Evolutionary conservation across 2,113 vertebrate species (phyloP), one percentile per base, ranked within the genome.

Genomic region (Dryoscopus gambensis): DNA sequence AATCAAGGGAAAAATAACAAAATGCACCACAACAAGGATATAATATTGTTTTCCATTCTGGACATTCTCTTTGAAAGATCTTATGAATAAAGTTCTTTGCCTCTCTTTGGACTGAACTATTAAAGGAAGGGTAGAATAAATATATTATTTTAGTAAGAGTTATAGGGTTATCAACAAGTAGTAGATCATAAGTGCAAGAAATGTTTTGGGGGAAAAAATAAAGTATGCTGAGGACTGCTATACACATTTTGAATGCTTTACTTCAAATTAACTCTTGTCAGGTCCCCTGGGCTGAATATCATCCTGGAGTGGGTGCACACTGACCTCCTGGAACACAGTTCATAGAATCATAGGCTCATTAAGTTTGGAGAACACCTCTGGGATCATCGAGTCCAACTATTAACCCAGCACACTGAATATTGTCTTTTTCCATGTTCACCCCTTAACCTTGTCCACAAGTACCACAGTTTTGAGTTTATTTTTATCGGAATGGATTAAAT

Each of bases 351-450:
- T 17, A 25, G 31, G 17, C 16, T 64, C n/a, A 30, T n/a, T 39
- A 46, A 16, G 16, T 21, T 30, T 60, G 23, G 15, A 75, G 28
- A 46, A 67, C 11, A 31, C 30, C 16, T 47, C 53, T 75, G 46
- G 22, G 9, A 22, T 35, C 8, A 27, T 10, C 0, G 0, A 62
- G 17, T 19, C 17, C 16, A 76, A 15, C 39, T 5, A 19, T 24
- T 62, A 53, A n/a, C 20, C 9, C 17, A 35, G 9, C 2, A 22
- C 24, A 27, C 6, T 53, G 13, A 40, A 40, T 40, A 40, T 40
- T 40, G 40, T 40, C 40, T 40, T 40, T 40, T 40, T 40, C 40
- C 40, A 40, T 50, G 42, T 25, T 83, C 13, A n/a, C 7, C 11
- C 13, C 20, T n/a, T n/a, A 75, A 68, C 24, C 14, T 47, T 40